A percentile compares a stretch with the other conserved stretches of the same genome.
phyloP scores from a whole-genome alignment of 2,797 vertebrate species.

The Hoplostethus mediterraneus region DNA sequence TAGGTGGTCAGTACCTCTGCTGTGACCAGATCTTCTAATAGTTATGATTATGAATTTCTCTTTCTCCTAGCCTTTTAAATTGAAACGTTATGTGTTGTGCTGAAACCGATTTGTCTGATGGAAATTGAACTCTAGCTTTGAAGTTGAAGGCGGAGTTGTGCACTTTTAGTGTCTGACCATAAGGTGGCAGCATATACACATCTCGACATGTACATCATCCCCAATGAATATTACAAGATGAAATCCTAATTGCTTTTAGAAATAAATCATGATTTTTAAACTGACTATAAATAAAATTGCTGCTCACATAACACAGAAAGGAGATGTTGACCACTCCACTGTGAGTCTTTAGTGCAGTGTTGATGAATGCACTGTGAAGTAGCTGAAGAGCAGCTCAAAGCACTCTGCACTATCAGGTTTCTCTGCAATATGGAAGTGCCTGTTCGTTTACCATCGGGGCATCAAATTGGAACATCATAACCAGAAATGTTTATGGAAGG shows the following conservation, averaged over 20 bases:
- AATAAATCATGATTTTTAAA: constrained; percentile 49
- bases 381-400: constrained; percentile 58
- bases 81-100: constrained; percentile 28
- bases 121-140: constrained; percentile 9
- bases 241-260: constrained; percentile 53
- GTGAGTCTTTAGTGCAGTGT: constrained; percentile 55
- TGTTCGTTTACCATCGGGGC: constrained; percentile 56
- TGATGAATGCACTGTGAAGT: constrained; percentile 61
- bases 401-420: constrained; percentile 58
- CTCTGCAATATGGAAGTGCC: constrained; percentile 66
- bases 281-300: constrained; percentile 10
- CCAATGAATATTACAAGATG: constrained; percentile 31
- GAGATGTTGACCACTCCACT: constrained; percentile 45
- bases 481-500: constrained; percentile 64
- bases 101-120: constrained; percentile 28
- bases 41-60: constrained; percentile 47
- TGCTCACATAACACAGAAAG: constrained; percentile 22
- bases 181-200: constrained; percentile 60
- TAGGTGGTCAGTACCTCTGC: constrained; percentile 69
- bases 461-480: constrained; percentile 54
- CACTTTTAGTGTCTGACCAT: constrained; percentile 58
- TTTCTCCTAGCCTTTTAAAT: constrained; percentile 61
- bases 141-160: constrained; percentile 24
- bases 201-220: constrained; percentile 1
- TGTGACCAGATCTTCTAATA: constrained; percentile 54